Base-by-base conservation (phyloP, 92 coral and sea anemone genomes). In the Hydrozoanthus gracilis region DNA sequence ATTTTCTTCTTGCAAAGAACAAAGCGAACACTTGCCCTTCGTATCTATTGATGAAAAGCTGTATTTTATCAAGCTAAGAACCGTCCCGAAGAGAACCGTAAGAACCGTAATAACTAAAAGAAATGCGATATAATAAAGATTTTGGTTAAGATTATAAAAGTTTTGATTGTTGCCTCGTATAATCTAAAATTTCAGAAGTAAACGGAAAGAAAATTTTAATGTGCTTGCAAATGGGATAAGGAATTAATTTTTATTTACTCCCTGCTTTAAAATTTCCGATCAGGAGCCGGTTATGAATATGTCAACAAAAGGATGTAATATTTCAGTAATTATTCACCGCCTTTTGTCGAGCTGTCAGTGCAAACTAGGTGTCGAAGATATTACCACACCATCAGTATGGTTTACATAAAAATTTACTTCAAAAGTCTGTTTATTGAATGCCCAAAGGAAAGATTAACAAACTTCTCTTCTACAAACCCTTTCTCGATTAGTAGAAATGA, bases 261-360 rank as follows among this genome's bases (percentile, higher is more conserved):
- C 65, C 80, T 27, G 60, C 14, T 48, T 12, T 52, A 76, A 76
- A 54, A 76, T 76, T 76, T 76, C 82, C 82, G 82, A 67, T 67
- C 65, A 44, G 67, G 66, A 68, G 27, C 73, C 39, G 39, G 39
- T 27, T 27, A 27, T 27, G 39, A 27, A 27, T 27, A 27, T 27
- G 39, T 27, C 39, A 27, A 27, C 39, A 27, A 27, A 27, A 68
- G 44, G 44, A 68, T 9, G 64, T 51, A 51, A 76, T 76, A 52
- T 35, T 80, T 17, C 58, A 16, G 16, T 74, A 66, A 7, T 80
- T 64, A 80, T 65, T 65, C 7, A 15, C 66, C 85, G 8, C 85
- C 74, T 70, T 80, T 80, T 80, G 85, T 80, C 73, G 48, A 47
- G 55, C 85, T 80, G 73, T 80, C 85, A 51, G 73, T 80, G 73